Base-by-base conservation (phyloP, 2,113 vertebrate species). In the Turnix velox region DNA sequence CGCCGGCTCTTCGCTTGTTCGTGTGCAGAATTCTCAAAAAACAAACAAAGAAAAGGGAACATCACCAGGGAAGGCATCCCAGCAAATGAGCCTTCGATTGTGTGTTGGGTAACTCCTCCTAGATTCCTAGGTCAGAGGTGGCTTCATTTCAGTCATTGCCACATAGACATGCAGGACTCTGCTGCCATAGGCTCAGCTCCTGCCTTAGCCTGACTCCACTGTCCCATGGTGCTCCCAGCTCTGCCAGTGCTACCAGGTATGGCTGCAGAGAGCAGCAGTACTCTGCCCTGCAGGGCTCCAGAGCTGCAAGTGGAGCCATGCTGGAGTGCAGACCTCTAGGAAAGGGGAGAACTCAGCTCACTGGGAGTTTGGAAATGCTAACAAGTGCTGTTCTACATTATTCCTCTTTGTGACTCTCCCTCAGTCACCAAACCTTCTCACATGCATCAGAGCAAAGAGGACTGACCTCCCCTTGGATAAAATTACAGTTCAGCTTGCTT, bases 221-320 rank as follows among this genome's bases (percentile, higher is more conserved):
- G 19, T 11, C 14, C 31, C 1, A 1, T 7, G 58, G 27, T 37
- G 23, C 40, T 58, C 28, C 42, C 31, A 31, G 27, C 31, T 22
- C 17, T 39, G 19, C 35, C 17, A 1, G 3, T 33, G 28, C 72
- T 27, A 2, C 15, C 12, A n/a, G 54, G 18, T 39, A 10, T 0
- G 2, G 5, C 3, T 13, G 33, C 4, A 22, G 27, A 55, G 30
- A 0, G 0, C 35, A 43, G 31, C 63, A 42, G 52, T 0, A 7
- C 51, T 23, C 17, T 9, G 59, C n/a, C 59, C 27, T 7, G 48
- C 7, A 1, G 10, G 22, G 23, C 33, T 19, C 31, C 3, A 11
- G 20, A 43, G 68, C 51, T 24, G 62, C 20, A 16, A 14, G 46
- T 17, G 22, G 52, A 58, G 25, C 25, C 0, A 2, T 22, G 25